phyloP scores from a whole-genome alignment of 64 coral and sea anemone genomes.

The Orbicella faveolata region DNA sequence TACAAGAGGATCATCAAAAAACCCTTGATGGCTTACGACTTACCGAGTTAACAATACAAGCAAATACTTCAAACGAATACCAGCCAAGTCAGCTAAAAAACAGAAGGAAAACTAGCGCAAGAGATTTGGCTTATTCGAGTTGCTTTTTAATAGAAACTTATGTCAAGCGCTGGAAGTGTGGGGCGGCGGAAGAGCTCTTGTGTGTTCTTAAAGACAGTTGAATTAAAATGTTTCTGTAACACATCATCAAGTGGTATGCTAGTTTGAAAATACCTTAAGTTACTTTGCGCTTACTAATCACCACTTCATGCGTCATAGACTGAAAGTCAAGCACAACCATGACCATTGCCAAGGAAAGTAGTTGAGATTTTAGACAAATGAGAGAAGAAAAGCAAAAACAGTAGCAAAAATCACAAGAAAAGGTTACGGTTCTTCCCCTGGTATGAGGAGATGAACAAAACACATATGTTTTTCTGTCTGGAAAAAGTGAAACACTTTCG shows the following conservation, averaged over 20 bases:
- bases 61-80: constrained; percentile 18
- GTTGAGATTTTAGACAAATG: background rate
- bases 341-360: background rate
- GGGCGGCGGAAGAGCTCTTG: too few species aligned
- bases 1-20: constrained; percentile 21
- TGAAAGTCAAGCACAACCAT: background rate
- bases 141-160: too few species aligned
- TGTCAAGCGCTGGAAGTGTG: too few species aligned
- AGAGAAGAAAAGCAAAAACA: background rate
- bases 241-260: background rate
- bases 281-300: background rate
- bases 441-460: background rate
- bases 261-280: background rate
- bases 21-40: constrained; percentile 19
- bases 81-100: background rate
- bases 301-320: constrained; percentile 11
- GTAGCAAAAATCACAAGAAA: background rate
- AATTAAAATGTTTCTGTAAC: background rate
- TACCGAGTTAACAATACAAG: constrained; percentile 9
- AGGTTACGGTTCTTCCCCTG: background rate
- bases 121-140: too few species aligned
- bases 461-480: background rate
- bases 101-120: too few species aligned
- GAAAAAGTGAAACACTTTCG: background rate
- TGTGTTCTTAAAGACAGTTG: too few species aligned